Evolutionary conservation across 2,888 invertebrate genomes (phyloP), one percentile per base, ranked within the genome.

Genomic region (Epinotia nisella): DNA sequence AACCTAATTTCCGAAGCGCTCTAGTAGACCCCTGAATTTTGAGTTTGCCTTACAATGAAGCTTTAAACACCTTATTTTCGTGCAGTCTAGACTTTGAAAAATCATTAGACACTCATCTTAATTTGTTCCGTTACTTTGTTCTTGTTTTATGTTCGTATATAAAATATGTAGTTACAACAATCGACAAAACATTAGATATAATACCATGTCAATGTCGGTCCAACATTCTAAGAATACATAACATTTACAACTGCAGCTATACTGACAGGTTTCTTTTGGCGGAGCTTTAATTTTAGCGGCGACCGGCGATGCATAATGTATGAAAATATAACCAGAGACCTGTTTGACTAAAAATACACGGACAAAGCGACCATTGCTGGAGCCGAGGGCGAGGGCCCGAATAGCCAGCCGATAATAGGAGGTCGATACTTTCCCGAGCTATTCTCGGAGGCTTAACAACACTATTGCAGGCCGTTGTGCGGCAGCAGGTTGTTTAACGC

Each of bases 341-440:
- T 67, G 45, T 45, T 17, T 74, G 58, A 75, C 79, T 78, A 76
- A 82, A 81, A 80, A 82, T 80, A 82, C 62, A 64, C 70, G 64
- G 75, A 78, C 80, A 78, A 80, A 82, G 78, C 77, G 64, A 78
- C 81, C 80, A 80, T 78, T 79, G 76, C 78, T 79, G 80, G 83
- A 82, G 84, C 79, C 58, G 53, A 13, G 49, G 53, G 51, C 58
- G 53, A 13, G 49, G 53, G 51, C 35, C 61, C 62, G 55, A 55
- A 66, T 66, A 55, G 65, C 82, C 78, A 82, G 85, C 90, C 89
- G 89, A 89, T 67, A 86, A 90, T 91, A 91, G 82, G 81, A 76
- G 84, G 76, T 85, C 85, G 85, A 88, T 89, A 88, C 87, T 89
- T 90, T 88, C 86, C 82, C 85, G 87, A 83, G 82, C 82, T 88